phyloP scores from a whole-genome alignment of 1,140 invertebrate genomes.

The Listronotus oregonensis region DNA sequence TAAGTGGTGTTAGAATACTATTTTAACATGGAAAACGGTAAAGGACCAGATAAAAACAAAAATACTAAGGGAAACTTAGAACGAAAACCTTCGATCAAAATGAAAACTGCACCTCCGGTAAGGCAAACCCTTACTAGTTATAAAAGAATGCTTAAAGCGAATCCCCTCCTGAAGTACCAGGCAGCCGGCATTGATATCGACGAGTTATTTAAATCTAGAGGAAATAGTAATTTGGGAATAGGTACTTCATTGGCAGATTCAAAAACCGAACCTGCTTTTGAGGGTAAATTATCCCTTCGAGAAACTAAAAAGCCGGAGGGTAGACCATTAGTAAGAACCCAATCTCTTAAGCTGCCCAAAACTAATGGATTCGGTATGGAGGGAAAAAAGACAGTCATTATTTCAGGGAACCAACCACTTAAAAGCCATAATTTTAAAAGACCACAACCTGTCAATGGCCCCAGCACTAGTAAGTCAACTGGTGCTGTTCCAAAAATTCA shows the following conservation, averaged over 20 bases:
- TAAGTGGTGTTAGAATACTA: too few species aligned
- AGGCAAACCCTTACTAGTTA: conserved; percentile 44
- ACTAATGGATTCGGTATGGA: conserved; percentile 3
- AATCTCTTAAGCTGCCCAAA: conserved; percentile 5
- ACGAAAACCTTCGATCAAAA: neutral
- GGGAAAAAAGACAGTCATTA: neutral
- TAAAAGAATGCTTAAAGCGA: conserved; percentile 46
- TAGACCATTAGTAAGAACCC: conserved; percentile 1
- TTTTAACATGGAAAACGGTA: neutral
- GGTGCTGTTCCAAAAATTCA: too few species aligned
- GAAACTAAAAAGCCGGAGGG: neutral
- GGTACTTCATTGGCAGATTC: neutral
- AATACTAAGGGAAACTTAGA: neutral
- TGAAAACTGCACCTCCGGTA: conserved; percentile 36
- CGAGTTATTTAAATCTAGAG: neutral
- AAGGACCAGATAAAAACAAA: neutral
- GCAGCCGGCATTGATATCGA: conserved; percentile 17
- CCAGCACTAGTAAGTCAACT: too few species aligned
- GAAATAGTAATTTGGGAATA: conserved; percentile 6
- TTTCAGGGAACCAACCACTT: neutral
- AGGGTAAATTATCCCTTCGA: neutral
- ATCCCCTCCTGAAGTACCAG: conserved; percentile 45
- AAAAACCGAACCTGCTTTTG: conserved; percentile 8
- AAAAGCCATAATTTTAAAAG: neutral
- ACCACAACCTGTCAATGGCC: too few species aligned